Percentiles rank a stretch among this genome's conserved stretches.
These are phyloP conservation scores for Amazona ochrocephala DNA, from an alignment of 2,797 vertebrate species.

Conservation along the genomic window DNA sequence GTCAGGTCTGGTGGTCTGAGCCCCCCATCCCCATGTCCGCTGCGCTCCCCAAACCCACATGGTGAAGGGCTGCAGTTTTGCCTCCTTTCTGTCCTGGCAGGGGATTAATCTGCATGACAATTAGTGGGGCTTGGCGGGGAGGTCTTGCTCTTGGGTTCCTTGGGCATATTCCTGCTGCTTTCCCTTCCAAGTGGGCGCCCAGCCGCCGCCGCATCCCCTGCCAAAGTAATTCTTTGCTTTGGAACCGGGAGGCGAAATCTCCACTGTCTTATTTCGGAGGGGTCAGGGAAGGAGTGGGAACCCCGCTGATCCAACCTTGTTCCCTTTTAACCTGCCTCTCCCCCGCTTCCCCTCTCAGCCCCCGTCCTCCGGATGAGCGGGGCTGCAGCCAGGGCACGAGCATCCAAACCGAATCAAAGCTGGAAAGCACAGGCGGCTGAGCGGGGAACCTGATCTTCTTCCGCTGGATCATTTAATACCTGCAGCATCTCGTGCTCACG, in stretches of 20 bases:
- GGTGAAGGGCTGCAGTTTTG: background rate
- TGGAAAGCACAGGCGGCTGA: background rate
- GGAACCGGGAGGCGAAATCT: constrained; percentile 36
- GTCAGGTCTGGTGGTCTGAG: background rate
- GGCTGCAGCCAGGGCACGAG: constrained; percentile 23
- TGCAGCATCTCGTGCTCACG: background rate
- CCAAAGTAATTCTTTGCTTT: constrained; percentile 75
- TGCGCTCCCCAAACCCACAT: background rate
- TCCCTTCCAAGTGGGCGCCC: constrained; percentile 51
- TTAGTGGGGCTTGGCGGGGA: background rate
- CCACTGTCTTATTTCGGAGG: constrained; percentile 28
- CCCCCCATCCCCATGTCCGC: background rate
- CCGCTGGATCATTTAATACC: background rate
- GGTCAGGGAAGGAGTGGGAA: constrained; percentile 59
- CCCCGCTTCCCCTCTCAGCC: background rate
- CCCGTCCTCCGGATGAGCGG: background rate
- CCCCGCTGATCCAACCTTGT: constrained; percentile 48
- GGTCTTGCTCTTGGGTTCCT: constrained; percentile 34
- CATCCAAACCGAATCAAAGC: background rate
- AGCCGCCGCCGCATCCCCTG: constrained; percentile 28
- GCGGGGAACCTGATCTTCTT: constrained; percentile 1
- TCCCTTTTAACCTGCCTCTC: constrained; percentile 57
- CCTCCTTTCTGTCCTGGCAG: background rate
- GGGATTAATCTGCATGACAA: constrained; percentile 47
- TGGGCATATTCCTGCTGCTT: constrained; percentile 33